Conservation (phyloP, 2,888 invertebrate genomes). For the Ichneumoninae sp. region DNA sequence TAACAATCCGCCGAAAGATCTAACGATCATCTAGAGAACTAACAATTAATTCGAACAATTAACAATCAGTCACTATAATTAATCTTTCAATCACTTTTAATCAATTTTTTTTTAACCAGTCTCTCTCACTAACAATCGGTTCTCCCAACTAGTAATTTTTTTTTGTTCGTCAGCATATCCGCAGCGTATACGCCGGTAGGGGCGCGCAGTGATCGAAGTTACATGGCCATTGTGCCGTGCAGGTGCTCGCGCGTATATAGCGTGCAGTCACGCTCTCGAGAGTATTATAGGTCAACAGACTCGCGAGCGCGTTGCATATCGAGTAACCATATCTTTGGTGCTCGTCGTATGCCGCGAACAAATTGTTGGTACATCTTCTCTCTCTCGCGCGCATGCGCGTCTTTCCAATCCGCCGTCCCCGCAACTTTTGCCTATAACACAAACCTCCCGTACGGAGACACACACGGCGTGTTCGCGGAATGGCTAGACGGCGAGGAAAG, state of each 20-base stretch:
- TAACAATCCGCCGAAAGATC: too few species aligned
- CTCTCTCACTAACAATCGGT: too few species aligned
- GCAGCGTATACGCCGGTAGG: not conserved
- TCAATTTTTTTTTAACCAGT: too few species aligned
- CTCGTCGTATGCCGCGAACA: slow-evolving; percentile 49
- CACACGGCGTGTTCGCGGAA: not conserved
- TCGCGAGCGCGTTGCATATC: slow-evolving; percentile 19
- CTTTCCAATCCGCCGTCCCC: slow-evolving; percentile 18
- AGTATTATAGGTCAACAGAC: not conserved
- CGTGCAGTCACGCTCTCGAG: slow-evolving; percentile 10
- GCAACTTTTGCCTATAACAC: slow-evolving; percentile 22
- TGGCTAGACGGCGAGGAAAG: not conserved
- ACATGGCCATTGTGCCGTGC: not conserved
- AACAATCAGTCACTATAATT: too few species aligned
- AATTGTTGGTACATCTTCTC: slow-evolving; percentile 56
- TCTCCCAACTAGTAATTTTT: not conserved
- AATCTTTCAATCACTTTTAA: too few species aligned
- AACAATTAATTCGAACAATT: too few species aligned
- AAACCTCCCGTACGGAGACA: not conserved
- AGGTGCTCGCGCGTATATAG: slow-evolving; percentile 20
- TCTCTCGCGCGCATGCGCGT: slow-evolving; percentile 17
- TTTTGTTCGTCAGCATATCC: not conserved
- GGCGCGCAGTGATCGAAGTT: not conserved
- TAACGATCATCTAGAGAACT: too few species aligned
- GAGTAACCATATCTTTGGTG: slow-evolving; percentile 41